Percentiles rank a stretch among this genome's conserved stretches.
Evolutionary conservation across 2,888 invertebrate genomes (phyloP).

Genomic region (Caenorhabditis sinica): DNA sequence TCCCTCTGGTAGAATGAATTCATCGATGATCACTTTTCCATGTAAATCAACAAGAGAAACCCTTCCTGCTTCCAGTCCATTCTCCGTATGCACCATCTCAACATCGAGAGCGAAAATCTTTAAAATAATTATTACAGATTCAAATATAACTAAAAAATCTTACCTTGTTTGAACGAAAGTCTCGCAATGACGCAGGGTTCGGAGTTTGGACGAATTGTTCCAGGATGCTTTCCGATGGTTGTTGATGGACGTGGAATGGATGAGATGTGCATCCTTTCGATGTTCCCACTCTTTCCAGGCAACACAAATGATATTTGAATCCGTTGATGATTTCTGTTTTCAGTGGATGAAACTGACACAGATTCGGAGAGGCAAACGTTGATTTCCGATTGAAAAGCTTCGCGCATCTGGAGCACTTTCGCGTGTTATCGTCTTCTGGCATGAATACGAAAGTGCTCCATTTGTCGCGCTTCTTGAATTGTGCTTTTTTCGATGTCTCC

Average conservation of each 20-base stretch:
- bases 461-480: conserved; percentile 15
- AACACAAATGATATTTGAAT: conserved; percentile 2
- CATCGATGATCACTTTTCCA: conserved; percentile 9
- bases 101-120: conserved; percentile 29
- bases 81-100: conserved; percentile 22
- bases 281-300: neutral
- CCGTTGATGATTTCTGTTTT: conserved; percentile 8
- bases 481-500: neutral
- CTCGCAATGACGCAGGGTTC: neutral
- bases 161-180: conserved; percentile 38
- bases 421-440: conserved; percentile 20
- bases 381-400: conserved; percentile 31
- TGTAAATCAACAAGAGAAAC: conserved; percentile 3
- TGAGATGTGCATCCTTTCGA: conserved; percentile 20
- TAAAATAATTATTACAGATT: too few species aligned
- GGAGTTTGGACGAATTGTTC: conserved; percentile 17
- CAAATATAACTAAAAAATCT: too few species aligned
- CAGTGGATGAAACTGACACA: conserved; percentile 24
- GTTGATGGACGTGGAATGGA: conserved; percentile 25
- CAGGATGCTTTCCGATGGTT: conserved; percentile 24
- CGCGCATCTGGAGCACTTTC: conserved; percentile 32
- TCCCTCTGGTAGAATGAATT: conserved; percentile 29
- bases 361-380: neutral
- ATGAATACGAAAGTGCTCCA: conserved; percentile 19
- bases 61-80: conserved; percentile 31